A percentile compares a stretch with the other conserved stretches of the same genome.
Conservation (phyloP, 2,888 invertebrate genomes). For the Ctenicera cuprea region DNA sequence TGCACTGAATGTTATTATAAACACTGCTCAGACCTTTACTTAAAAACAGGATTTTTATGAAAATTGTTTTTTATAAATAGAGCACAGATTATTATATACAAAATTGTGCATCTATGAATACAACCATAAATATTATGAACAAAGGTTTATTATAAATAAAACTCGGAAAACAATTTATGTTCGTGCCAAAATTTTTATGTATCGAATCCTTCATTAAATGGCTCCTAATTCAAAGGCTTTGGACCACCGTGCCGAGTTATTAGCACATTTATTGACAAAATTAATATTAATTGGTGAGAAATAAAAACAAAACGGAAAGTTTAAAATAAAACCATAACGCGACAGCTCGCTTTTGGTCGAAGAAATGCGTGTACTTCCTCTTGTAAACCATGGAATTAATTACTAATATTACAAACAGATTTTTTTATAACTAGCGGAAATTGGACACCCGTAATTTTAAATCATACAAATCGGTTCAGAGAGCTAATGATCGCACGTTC, state of each 20-base stretch:
- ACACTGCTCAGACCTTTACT: too few relatives aligned
- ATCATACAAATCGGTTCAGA: slow-evolving; percentile 13
- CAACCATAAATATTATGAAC: too few relatives aligned
- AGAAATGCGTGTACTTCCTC: slow-evolving; percentile 19
- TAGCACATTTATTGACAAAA: not conserved
- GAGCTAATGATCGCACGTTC: slow-evolving; percentile 30
- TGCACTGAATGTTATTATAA: too few relatives aligned
- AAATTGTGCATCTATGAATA: too few relatives aligned
- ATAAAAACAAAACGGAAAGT: not conserved
- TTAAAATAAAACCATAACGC: slow-evolving; percentile 19
- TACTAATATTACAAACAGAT: slow-evolving; percentile 22
- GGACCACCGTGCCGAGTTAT: not conserved
- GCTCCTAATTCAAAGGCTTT: not conserved
- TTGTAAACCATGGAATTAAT: slow-evolving; percentile 19
- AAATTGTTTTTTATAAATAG: too few relatives aligned
- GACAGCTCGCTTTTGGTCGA: not conserved
- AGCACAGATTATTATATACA: too few relatives aligned
- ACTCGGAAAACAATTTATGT: too few relatives aligned
- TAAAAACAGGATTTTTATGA: too few relatives aligned
- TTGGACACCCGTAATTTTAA: slow-evolving; percentile 27
- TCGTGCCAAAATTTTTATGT: too few relatives aligned
- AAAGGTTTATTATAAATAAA: too few relatives aligned
- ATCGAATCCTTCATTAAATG: too few relatives aligned
- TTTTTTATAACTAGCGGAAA: slow-evolving; percentile 18
- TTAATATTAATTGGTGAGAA: not conserved